A percentile compares a stretch with the other conserved stretches of the same genome.
Conservation (phyloP, 2,113 vertebrate species). For the Paratilapia polleni region DNA sequence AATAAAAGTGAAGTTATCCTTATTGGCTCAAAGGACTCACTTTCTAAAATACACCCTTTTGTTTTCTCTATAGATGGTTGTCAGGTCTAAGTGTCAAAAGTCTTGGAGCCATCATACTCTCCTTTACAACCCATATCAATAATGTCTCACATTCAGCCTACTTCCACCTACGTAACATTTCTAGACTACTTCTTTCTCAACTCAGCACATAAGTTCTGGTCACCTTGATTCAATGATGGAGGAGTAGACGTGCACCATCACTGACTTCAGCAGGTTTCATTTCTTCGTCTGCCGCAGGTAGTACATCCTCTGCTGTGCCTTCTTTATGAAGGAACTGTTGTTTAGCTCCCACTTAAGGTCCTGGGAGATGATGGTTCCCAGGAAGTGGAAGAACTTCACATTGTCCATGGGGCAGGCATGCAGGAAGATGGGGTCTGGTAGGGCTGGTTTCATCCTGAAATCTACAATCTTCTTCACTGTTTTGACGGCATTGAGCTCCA, state of each 20-base stretch:
- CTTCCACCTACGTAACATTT: no score
- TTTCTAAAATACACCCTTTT: no score
- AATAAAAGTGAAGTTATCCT: no score
- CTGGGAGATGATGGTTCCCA: no score
- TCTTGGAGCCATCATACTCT: no score
- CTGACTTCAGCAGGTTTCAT: background rate
- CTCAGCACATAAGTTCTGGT: no score
- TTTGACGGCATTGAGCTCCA: background rate
- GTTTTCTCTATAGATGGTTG: no score
- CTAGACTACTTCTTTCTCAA: no score
- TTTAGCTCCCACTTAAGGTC: background rate
- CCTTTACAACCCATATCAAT: no score
- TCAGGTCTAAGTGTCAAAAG: no score
- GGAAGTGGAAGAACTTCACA: background rate
- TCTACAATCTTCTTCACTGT: accelerated
- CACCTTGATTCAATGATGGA: background rate
- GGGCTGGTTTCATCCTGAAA: background rate
- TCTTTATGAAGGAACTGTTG: background rate
- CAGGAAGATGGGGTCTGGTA: background rate
- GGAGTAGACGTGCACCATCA: background rate
- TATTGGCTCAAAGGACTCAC: no score
- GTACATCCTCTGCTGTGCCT: accelerated
- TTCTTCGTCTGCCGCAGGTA: background rate
- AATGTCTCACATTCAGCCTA: no score
- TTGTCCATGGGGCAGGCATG: background rate